Conservation (phyloP, 2,888 invertebrate species). For the Tromatobia lineatoria region DNA sequence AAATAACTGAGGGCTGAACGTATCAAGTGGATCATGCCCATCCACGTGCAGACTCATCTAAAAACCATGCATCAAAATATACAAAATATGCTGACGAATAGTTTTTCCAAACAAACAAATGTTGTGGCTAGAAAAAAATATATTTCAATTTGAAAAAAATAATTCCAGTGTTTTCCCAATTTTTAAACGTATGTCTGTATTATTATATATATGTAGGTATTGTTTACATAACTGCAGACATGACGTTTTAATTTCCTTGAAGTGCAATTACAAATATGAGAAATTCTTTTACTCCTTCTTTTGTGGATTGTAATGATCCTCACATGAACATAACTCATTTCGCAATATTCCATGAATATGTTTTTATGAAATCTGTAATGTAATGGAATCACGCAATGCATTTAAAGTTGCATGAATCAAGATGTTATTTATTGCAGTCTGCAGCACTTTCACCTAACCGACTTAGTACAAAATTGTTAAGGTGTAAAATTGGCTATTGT, state of each 20-base stretch:
- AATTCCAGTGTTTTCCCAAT: no score
- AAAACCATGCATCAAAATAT: conserved; percentile 25
- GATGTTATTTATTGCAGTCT: not conserved
- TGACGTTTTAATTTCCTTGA: not conserved
- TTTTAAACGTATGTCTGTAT: no score
- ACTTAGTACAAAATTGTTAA: not conserved
- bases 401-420: not conserved
- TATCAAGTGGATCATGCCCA: conserved; percentile 18
- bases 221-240: conserved; percentile 21
- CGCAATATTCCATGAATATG: conserved; percentile 19
- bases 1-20: conserved; percentile 4
- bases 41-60: not conserved
- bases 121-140: not conserved
- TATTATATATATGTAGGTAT: no score
- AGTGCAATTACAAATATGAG: conserved; percentile 2
- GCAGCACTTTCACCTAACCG: not conserved
- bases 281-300: not conserved
- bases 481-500: conserved; percentile 1
- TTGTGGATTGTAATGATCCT: not conserved
- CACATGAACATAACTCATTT: conserved; percentile 2
- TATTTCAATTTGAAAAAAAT: not conserved
- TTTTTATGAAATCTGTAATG: not conserved
- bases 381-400: conserved; percentile 12
- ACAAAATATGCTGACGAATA: conserved; percentile 16
- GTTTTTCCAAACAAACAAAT: not conserved